Evolutionary conservation across 1,140 invertebrate genomes (phyloP).

Genomic region (Macrobrachium rosenbergii): DNA sequence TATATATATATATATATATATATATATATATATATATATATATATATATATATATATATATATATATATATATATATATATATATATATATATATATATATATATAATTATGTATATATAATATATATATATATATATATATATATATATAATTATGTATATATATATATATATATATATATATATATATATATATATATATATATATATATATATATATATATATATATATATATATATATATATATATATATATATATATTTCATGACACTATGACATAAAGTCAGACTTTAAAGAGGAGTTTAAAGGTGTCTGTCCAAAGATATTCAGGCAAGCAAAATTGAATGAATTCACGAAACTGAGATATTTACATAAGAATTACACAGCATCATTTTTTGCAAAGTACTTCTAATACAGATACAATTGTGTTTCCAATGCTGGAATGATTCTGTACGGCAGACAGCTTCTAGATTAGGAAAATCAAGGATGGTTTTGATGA

Average conservation of each 20-base stretch:
- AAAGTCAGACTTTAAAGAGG: too few species aligned
- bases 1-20: constrained; percentile 26
- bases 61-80: constrained; percentile 17
- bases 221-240: constrained; percentile 11
- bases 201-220: constrained; percentile 1
- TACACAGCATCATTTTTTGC: too few species aligned
- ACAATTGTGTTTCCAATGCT: too few species aligned
- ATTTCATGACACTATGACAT: too few species aligned
- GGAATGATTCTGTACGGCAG: too few species aligned
- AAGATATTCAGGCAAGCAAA: too few species aligned
- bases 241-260: constrained; percentile 2
- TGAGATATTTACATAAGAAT: too few species aligned
- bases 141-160: constrained; percentile 11
- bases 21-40: constrained; percentile 26
- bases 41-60: constrained; percentile 29
- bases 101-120: constrained; percentile 9
- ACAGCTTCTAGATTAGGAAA: too few species aligned
- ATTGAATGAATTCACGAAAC: too few species aligned
- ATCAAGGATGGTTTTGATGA: too few species aligned
- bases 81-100: constrained; percentile 22
- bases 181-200: not conserved
- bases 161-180: constrained; percentile 13
- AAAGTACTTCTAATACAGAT: too few species aligned
- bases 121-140: constrained; percentile 18
- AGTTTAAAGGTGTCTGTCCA: too few species aligned